Percentiles rank a stretch among this genome's conserved stretches.
Conservation (phyloP, 1,140 invertebrate genomes). For the Heliothis subflexa region DNA sequence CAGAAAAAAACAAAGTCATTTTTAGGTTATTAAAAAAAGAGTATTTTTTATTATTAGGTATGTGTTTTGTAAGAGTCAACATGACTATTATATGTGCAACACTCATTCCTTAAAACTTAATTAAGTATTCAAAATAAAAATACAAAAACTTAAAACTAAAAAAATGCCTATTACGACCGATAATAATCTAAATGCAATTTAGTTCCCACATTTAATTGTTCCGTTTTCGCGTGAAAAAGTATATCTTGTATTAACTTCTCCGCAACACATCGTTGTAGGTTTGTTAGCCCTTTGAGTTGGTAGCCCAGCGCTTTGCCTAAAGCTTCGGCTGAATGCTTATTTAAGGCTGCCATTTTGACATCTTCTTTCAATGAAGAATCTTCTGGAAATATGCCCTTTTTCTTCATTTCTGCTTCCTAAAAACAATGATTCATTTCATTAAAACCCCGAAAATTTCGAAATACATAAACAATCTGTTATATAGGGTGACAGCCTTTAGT, state of each 20-base stretch:
- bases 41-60: too few species aligned
- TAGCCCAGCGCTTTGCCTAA: not conserved
- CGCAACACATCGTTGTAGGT: not conserved
- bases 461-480: too few species aligned
- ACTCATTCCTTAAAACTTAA: too few species aligned
- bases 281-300: not conserved
- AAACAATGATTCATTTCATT: not conserved
- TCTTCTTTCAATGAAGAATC: too few species aligned
- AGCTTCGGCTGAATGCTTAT: not conserved
- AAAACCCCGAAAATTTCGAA: not conserved
- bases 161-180: not conserved
- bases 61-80: too few species aligned
- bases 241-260: conserved; percentile 12
- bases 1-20: too few species aligned
- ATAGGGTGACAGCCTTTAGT: too few species aligned
- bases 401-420: not conserved
- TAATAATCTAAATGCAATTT: not conserved
- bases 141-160: not conserved
- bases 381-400: too few species aligned
- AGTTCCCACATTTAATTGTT: not conserved
- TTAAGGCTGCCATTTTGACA: too few species aligned
- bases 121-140: too few species aligned
- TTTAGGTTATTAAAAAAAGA: too few species aligned
- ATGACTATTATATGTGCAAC: too few species aligned
- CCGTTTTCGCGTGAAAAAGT: conserved; percentile 1